These are phyloP conservation scores for Caenorhabditis uteleia DNA, from an alignment of 2,888 invertebrate genomes.

Conservation along the genomic window DNA sequence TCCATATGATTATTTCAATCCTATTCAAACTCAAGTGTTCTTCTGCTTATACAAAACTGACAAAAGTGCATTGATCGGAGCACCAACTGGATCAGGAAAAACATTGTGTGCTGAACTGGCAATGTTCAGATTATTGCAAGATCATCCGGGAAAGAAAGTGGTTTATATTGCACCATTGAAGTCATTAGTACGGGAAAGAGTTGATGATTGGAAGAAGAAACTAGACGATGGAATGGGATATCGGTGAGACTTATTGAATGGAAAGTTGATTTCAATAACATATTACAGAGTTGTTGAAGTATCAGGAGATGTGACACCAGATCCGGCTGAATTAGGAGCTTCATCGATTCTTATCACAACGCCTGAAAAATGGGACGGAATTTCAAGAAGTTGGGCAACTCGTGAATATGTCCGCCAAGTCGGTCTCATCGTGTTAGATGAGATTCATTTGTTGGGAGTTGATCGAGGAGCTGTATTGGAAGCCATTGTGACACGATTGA, in stretches of 20 bases:
- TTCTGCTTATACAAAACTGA: constrained; percentile 94
- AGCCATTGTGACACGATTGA: constrained; percentile 84
- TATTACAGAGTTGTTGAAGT: constrained; percentile 85
- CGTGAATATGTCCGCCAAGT: constrained; percentile 82
- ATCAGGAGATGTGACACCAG: constrained; percentile 90
- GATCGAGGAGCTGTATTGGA: constrained; percentile 80
- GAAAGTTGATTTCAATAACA: constrained; percentile 16
- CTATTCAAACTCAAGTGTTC: constrained; percentile 85
- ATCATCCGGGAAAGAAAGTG: constrained; percentile 62
- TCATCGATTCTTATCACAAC: constrained; percentile 96
- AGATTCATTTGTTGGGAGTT: constrained; percentile 87
- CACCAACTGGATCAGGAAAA: constrained; percentile 96
- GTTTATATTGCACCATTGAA: constrained; percentile 98
- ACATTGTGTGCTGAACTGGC: constrained; percentile 97
- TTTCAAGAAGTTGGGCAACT: constrained; percentile 88
- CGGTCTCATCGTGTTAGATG: constrained; percentile 82
- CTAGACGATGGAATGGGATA: constrained; percentile 75
- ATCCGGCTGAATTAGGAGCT: constrained; percentile 81
- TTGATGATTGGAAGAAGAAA: constrained; percentile 89
- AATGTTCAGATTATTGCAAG: constrained; percentile 77
- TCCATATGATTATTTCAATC: constrained; percentile 92
- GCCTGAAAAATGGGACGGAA: constrained; percentile 99
- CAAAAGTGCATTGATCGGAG: constrained; percentile 87
- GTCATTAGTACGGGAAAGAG: constrained; percentile 92
- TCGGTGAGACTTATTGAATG: neutral